Conservation (phyloP, 2,888 invertebrate genomes). For the Pandemis heparana region DNA sequence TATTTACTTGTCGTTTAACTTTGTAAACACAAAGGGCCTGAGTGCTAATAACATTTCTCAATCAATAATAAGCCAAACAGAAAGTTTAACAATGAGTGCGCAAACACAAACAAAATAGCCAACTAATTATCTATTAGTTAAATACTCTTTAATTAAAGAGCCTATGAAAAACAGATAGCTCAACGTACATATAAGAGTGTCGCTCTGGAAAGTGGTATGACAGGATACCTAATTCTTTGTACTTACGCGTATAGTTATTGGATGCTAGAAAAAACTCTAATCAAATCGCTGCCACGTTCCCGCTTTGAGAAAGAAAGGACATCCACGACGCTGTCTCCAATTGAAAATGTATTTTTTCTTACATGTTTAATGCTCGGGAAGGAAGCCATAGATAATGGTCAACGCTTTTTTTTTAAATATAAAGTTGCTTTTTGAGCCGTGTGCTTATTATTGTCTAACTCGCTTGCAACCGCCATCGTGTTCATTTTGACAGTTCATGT, state of each 20-base stretch:
- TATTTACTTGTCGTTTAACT: not conserved
- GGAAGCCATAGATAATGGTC: too few species aligned
- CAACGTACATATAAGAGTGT: not conserved
- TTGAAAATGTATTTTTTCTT: too few species aligned
- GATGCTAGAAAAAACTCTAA: not conserved
- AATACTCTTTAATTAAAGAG: not conserved
- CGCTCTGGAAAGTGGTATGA: too few species aligned
- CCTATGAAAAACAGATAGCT: not conserved
- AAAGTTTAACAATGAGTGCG: not conserved
- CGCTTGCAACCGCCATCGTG: too few species aligned
- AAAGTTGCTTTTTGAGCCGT: too few species aligned
- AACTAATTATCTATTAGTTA: not conserved
- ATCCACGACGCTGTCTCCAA: too few species aligned
- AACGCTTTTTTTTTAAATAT: too few species aligned
- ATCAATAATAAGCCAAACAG: constrained; percentile 3
- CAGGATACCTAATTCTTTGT: too few species aligned
- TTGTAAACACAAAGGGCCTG: not conserved
- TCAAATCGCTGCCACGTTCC: not conserved
- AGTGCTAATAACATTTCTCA: not conserved
- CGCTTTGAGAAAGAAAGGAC: not conserved
- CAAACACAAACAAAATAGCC: not conserved
- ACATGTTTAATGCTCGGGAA: too few species aligned
- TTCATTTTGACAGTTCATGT: too few species aligned
- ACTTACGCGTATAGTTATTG: not conserved
- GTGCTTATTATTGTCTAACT: too few species aligned